phyloP scores from a whole-genome alignment of 2,113 vertebrate species.

The Tyto alba region DNA sequence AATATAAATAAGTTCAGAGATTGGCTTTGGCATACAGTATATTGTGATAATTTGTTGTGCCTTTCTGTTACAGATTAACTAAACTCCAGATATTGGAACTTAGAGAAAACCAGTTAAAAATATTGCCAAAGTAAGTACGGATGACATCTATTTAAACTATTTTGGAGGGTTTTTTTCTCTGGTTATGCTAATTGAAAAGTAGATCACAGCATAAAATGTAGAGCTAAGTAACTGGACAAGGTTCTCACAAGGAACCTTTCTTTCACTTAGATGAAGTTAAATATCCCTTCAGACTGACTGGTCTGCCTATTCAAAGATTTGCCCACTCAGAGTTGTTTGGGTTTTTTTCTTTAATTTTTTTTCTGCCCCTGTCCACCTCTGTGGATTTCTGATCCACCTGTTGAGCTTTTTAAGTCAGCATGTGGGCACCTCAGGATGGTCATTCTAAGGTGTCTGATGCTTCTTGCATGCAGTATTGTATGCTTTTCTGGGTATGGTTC shows the following conservation, averaged over 20 bases:
- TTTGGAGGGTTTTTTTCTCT: background rate
- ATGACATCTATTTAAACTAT: background rate
- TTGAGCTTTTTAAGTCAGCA: background rate
- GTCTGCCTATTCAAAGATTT: background rate
- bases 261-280: background rate
- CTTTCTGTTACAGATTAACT: slow-evolving; percentile 80
- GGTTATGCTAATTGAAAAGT: background rate
- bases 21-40: background rate
- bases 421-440: background rate
- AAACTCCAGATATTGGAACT: slow-evolving; percentile 97
- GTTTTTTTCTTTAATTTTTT: no score
- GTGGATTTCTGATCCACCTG: background rate
- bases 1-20: background rate
- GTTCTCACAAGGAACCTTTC: background rate
- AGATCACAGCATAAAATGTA: background rate
- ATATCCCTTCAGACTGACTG: background rate
- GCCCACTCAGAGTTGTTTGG: background rate
- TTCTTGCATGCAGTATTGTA: background rate
- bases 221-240: background rate
- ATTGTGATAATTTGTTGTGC: background rate
- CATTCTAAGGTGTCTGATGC: background rate
- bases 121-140: slow-evolving; percentile 95
- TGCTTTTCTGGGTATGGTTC: background rate
- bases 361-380: background rate
- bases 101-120: slow-evolving; percentile 97